Evolutionary conservation across 2,113 vertebrate genomes (phyloP).

Genomic region (Cyphomyrus plagiostoma): DNA sequence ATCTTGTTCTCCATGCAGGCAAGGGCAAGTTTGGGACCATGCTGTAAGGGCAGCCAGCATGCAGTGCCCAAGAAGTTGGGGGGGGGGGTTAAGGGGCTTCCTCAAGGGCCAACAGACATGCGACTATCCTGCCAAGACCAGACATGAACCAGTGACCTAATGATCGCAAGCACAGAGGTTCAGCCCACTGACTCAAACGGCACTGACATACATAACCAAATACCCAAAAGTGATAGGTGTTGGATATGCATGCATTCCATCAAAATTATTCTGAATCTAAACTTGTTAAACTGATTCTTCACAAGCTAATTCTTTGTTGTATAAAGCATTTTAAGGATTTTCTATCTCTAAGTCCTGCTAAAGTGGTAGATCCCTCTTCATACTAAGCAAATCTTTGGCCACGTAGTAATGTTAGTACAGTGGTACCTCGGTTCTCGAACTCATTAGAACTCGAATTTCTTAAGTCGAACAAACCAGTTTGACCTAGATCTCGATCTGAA

Average conservation of each 20-base stretch:
- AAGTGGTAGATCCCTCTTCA: neutral
- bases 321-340: neutral
- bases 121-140: neutral
- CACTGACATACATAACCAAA: neutral
- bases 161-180: neutral
- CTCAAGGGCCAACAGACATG: neutral
- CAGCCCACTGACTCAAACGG: neutral
- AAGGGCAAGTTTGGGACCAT: neutral
- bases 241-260: neutral
- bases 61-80: neutral
- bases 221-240: neutral
- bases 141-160: neutral
- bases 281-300: neutral
- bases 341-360: neutral
- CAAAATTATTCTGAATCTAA: neutral
- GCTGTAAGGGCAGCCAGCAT: neutral
- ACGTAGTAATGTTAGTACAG: neutral
- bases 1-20: neutral
- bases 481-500: too few species aligned
- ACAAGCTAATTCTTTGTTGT: neutral
- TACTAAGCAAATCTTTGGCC: neutral
- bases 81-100: neutral
- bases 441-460: too few species aligned
- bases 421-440: too few species aligned
- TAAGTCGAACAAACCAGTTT: too few species aligned